Base-by-base conservation (phyloP, 2,113 vertebrate genomes). In the Nanorana parkeri region DNA sequence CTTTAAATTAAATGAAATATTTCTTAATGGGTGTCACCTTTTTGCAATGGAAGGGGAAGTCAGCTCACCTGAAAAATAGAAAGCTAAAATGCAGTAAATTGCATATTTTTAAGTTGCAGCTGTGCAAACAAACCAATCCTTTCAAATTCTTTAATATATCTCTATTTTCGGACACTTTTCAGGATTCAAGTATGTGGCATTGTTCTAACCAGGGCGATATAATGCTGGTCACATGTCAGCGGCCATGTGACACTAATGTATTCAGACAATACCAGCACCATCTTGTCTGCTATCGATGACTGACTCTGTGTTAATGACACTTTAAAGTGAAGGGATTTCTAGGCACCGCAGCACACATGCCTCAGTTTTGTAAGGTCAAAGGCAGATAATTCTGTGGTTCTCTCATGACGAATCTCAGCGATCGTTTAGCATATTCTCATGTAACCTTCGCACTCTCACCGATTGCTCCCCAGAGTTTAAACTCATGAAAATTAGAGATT, bases 241-340 rank as follows among this genome's bases (percentile, higher is more conserved):
- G 54, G 47, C 68, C 23, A 28, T 13, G 20, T 74, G 71, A 74
- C 71, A 23, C 56, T 74, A 58, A 58, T 60, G 28, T 58, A 74
- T 74, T 74, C 54, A 21, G 20, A 32, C 26, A 74, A 26, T 58
- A 74, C 56, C 71, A 54, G 28, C 54, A 74, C 55, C 54, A 56
- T 56, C 69, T 58, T 58, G 55, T 74, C 36, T 55, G 32, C 71
- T 74, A 58, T 60, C 54, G 26, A 74, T 60, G 71, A 74, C 26
- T 60, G 54, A 16, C 71, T 60, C 54, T 74, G 24, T 32, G 26
- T 74, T 74, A 52, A 54, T 73, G 69, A 73, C 69, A 73, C 47
- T 54, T 73, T 73, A 56, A 73, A 73, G 56, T 73, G 52, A 73
- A 21, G 4, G 54, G 16, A 73, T 73, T 52, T 73, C 69, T 58